Evolutionary conservation across 1,140 invertebrate genomes (phyloP), one percentile per base, ranked within the genome.

Genomic region (Augochlora pura): DNA sequence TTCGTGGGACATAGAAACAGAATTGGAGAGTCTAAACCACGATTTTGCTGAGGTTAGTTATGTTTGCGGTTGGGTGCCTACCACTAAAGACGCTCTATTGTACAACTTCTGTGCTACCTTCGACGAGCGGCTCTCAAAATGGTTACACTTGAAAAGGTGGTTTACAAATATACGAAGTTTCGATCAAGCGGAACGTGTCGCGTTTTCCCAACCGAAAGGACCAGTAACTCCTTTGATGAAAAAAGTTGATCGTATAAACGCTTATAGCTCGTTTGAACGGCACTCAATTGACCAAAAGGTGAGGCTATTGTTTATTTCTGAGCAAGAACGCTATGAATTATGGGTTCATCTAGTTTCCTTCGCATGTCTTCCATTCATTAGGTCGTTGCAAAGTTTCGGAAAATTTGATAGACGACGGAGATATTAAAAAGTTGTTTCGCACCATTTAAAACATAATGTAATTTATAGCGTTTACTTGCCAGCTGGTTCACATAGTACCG

Each of bases 131-230:
- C 88, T 89, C 88, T 91, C 90, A 85, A 92, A 89, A 65, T 93
- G 86, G 86, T 73, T 81, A 42, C 86, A 95, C 83, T 87, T 95
- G 74, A 92, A 90, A 86, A 93, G 95, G 89, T 95, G 95, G 95
- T 94, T 92, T 88, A 85, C 90, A 90, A 94, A 95, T 91, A 94
- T 95, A 88, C 88, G 91, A 89, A 95, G 94, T 89, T 95, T 94
- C 89, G 92, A 91, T 86, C 83, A 87, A 65, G 88, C 86, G 69
- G 94, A 95, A 89, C 91, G 91, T 83, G 78, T 83, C 83, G 84
- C 86, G 78, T 94, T 94, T 84, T 90, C 92, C 80, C 82, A 68
- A 39, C 62, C 52, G 32, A 74, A 86, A 75, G 74, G 27, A 60
- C 21, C 76, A 21, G 18, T 73, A 23, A 81, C 72, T 64, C 49